These are phyloP conservation scores for Arbacia lixula DNA, from an alignment of 53 echinoderm and acorn worm species.

Conservation along the genomic window DNA sequence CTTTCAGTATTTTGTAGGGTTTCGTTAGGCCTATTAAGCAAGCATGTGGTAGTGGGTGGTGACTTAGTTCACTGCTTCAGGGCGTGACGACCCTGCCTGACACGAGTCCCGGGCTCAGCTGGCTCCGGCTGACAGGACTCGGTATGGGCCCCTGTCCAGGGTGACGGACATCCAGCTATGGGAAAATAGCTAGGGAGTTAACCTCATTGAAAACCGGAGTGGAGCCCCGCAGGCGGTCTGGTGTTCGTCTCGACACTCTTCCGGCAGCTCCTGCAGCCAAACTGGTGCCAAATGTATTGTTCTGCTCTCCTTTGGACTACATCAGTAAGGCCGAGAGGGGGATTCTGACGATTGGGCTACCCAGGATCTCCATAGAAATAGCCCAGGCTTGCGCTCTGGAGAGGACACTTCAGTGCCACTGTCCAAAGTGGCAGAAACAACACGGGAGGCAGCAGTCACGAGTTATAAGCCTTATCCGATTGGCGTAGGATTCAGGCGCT, in stretches of 20 bases:
- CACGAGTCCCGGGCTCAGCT: too few relatives aligned
- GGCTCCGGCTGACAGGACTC: too few relatives aligned
- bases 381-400: constrained; percentile 71
- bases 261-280: constrained; percentile 72
- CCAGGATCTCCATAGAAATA: constrained; percentile 59
- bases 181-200: too few relatives aligned
- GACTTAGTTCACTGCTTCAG: too few relatives aligned
- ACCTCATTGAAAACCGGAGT: too few relatives aligned
- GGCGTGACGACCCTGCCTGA: too few relatives aligned
- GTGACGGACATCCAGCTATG: too few relatives aligned
- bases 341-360: constrained; percentile 60
- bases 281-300: constrained; percentile 67
- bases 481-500: constrained; percentile 9
- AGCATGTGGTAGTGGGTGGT: too few relatives aligned
- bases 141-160: too few relatives aligned
- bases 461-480: constrained; percentile 65
- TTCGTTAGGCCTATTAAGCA: too few relatives aligned
- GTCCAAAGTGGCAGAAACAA: constrained; percentile 48
- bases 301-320: constrained; percentile 64
- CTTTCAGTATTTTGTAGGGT: too few relatives aligned
- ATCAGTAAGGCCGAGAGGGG: constrained; percentile 70
- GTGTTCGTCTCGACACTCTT: constrained; percentile 19
- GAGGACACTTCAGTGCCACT: constrained; percentile 67
- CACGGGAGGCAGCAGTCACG: constrained; percentile 76
- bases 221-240: constrained; percentile 66